Base-by-base conservation (phyloP, 1,140 invertebrate species). In the Venturia canescens region DNA sequence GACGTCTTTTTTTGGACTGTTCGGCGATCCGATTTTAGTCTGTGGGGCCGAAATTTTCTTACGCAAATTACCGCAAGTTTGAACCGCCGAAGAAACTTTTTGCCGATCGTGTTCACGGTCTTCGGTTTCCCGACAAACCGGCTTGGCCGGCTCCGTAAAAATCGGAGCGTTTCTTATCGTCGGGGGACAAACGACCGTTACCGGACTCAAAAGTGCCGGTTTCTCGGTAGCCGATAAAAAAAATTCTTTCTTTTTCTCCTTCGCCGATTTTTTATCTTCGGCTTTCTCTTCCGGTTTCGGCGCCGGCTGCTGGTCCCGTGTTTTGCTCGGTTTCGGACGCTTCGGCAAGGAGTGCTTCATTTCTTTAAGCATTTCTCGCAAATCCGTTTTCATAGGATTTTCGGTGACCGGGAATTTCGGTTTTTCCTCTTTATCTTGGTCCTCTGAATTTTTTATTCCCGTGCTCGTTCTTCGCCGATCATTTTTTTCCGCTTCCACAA, bases 271-370 rank as follows among this genome's bases (percentile, higher is more conserved):
- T 53, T 53, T 21, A 4, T 53, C 74, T 63, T 63, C 53, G 21
- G 26, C 1, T 21, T 76, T 63, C 27, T 76, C 16, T 9, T 34
- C 29, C 31, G 23, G 18, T 70, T 57, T 13, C 6, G 27, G 6
- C n/a, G 27, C 57, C 27, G 66, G 23, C 60, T 21, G 11, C 48
- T 34, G 31, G 15, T 57, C 23, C 76, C 70, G 7, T 9, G 11
- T 75, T 86, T 60, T 87, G 27, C 84, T 87, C 0, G 84, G 76
- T 38, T 89, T 89, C 18, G 86, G 84, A 38, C 92, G 84, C 86
- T 94, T 94, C 3, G 94, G 93, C 81, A 95, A 84, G n/a, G 94
- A 94, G 86, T 94, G 93, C 84, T 95, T 94, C 94, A 95, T 94
- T 86, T 94, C 94, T 83, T 94, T 94, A 79, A 95, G 83, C 92